Evolutionary conservation across 2,113 vertebrate genomes (phyloP), one percentile per base, ranked within the genome.

Genomic region (Pagrus major): DNA sequence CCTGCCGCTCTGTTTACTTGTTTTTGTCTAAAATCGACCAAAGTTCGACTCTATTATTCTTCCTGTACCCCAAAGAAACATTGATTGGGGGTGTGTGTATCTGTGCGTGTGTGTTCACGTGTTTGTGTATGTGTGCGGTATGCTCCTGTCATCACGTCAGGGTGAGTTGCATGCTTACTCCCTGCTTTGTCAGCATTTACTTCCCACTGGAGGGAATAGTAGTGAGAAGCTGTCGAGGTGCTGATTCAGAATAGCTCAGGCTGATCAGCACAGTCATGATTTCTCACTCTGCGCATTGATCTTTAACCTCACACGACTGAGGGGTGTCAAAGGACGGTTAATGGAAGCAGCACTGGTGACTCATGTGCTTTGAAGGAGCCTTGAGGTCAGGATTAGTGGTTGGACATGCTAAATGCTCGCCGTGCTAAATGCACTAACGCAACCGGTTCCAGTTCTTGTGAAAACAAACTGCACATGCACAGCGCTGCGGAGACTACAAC

Each of bases 11-110:
- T 41, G 25, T 65, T 80, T 76, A 68, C 74, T 56, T 58, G 27
- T 76, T 91, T n/a, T 79, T 74, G 65, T 56, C 59, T 37, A 6
- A 76, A 70, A 77, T 49, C 14, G 12, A 21, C n/a, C 47, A 70
- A 58, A 51, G 31, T 58, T 71, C 51, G 72, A 67, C 29, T 41
- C 1, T 46, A 25, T 74, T 74, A 63, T 54, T 64, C 35, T 72
- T 54, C 42, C 41, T 59, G 52, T 49, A 61, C 21, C 23, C 23
- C 3, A 35, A 42, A 20, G 33, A 77, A 46, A 73, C 37, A 39
- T 44, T 63, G 64, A 46, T n/a, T n/a, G 49, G 25, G n/a, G n/a
- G n/a, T n/a, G n/a, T n/a, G n/a, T n/a, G n/a, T n/a, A n/a, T n/a
- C 39, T 18, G 18, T 60, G 42, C 41, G 20, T 80, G 42, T 70